A percentile compares a stretch with the other conserved stretches of the same genome.
Evolutionary conservation across 2,797 vertebrate genomes (phyloP).

Genomic region (Lacerta agilis): DNA sequence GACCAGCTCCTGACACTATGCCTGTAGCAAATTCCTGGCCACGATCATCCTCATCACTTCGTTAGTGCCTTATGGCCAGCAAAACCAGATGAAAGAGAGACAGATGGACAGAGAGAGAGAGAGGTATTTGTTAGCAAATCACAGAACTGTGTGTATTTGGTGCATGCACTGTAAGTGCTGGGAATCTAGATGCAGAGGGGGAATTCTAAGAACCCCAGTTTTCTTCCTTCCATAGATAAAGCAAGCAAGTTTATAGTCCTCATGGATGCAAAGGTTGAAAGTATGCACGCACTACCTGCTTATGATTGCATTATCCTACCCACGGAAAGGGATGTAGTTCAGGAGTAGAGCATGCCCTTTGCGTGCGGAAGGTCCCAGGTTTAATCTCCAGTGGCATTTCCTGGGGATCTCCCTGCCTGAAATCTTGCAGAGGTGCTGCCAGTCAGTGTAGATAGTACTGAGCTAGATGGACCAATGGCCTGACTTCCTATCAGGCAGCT

Average conservation of each 20-base stretch:
- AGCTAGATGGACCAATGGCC: too few species aligned
- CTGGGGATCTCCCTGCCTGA: too few species aligned
- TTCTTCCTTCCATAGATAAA: not conserved
- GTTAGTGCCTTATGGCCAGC: conserved; percentile 85
- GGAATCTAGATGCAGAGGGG: not conserved
- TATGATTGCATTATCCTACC: too few species aligned
- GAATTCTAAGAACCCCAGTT: not conserved
- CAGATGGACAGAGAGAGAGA: not conserved
- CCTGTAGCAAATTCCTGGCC: conserved; percentile 86
- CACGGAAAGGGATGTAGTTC: too few species aligned
- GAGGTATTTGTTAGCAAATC: not conserved
- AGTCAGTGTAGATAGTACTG: too few species aligned
- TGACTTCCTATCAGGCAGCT: too few species aligned
- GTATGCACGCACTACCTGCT: not conserved
- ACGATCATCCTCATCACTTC: conserved; percentile 98
- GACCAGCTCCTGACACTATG: conserved; percentile 59
- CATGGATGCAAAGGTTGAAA: not conserved
- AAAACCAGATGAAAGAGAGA: not conserved
- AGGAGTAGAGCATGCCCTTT: too few species aligned
- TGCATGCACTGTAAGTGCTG: not conserved
- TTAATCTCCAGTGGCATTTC: too few species aligned
- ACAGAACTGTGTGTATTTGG: not conserved
- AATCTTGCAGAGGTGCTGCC: too few species aligned
- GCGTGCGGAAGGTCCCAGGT: too few species aligned
- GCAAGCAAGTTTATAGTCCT: not conserved